Evolutionary conservation across 2,888 invertebrate species (phyloP).

Genomic region (Leptopilina drosophilae): DNA sequence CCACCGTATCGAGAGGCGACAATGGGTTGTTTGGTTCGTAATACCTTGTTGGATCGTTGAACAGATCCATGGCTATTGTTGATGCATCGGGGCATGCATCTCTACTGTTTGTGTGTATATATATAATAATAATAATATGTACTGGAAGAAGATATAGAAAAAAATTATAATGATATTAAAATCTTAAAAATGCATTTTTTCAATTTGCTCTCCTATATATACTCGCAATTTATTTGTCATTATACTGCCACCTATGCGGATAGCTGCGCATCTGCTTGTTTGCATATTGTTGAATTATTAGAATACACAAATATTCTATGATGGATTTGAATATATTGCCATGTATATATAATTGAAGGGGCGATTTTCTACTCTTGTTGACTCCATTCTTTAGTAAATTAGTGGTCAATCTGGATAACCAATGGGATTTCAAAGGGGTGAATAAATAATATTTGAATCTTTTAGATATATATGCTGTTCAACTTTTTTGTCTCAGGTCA

Average conservation of each 20-base stretch:
- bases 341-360: neutral
- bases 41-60: conserved; percentile 72
- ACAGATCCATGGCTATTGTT: conserved; percentile 70
- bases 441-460: neutral
- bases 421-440: neutral
- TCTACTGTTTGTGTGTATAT: conserved; percentile 51
- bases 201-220: conserved; percentile 64
- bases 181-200: conserved; percentile 68
- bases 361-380: conserved; percentile 9
- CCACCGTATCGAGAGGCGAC: conserved; percentile 70
- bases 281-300: neutral
- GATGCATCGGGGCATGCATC: conserved; percentile 64
- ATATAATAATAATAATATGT: no score
- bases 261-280: neutral
- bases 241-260: neutral
- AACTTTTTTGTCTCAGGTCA: neutral
- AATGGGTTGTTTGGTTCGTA: conserved; percentile 72
- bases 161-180: conserved; percentile 1
- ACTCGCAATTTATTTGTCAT: conserved; percentile 61
- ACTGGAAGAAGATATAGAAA: no score
- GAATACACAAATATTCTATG: neutral
- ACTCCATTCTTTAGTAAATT: neutral
- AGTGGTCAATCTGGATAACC: conserved; percentile 31
- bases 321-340: conserved; percentile 22
- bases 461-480: neutral